Evolutionary conservation across 2,888 invertebrate species (phyloP), one percentile per base, ranked within the genome.

Genomic region (Nomada fucata): DNA sequence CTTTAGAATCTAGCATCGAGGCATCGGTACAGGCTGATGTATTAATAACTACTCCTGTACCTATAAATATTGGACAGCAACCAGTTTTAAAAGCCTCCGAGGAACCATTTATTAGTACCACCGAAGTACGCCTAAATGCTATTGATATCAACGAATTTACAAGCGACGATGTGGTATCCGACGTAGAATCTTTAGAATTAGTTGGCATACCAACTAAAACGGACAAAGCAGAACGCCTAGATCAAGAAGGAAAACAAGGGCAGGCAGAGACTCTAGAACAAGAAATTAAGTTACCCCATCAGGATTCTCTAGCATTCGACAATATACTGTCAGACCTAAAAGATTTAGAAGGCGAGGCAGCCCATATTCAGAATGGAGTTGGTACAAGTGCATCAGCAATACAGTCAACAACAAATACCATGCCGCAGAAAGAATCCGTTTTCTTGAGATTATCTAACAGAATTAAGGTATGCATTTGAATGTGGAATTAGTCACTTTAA

Each of bases 381-480:
- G 89, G 92, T 1, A 91, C 93, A 1, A 90, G 94, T 2, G 90
- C 93, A 7, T 90, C 93, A 18, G 90, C 92, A 26, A 89, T 93
- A 2, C 92, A 93, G 11, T 93, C 94, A 2, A 94, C 94, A 0
- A 86, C 89, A 0, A 92, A 87, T 55, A 89, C 89, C 1, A 91
- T 90, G 9, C 92, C 93, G 9, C 94, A 97, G 91, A 98, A 98
- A 90, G 99, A 99, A 94, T 98, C 98, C 11, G 98, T 99, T n/a
- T 98, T 99, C 93, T 96, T 99, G 92, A 95, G 99, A 87, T 95
- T 99, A 78, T 98, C 98, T 79, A 99, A 99, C 94, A 96, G 99
- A 91, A 98, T 99, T 76, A 98, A 98, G 96, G 97, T 97, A 91
- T 92, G 94, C 85, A 29, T 61, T 50, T 9, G 26, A 20, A 55